Conservation (phyloP, 2,113 vertebrate genomes). For the Cryptotis parvus region DNA sequence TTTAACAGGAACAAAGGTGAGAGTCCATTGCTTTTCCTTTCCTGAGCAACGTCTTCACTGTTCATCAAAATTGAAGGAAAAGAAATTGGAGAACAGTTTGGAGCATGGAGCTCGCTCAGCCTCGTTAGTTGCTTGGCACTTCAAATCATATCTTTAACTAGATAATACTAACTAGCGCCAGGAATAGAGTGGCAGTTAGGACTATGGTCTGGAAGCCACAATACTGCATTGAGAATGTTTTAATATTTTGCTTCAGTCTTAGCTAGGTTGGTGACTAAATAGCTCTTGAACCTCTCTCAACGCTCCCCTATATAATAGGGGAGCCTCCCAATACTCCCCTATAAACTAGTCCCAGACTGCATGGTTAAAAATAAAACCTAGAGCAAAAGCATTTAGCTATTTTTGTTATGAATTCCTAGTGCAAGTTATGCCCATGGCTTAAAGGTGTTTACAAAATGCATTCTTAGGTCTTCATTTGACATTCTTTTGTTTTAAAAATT, state of each 20-base stretch:
- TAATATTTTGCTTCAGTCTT: background rate
- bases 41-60: background rate
- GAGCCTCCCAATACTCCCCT: background rate
- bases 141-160: background rate
- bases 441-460: no score
- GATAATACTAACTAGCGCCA: background rate
- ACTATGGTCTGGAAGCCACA: background rate
- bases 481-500: no score
- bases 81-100: background rate
- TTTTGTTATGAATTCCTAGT: background rate
- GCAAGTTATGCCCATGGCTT: background rate
- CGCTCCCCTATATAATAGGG: no score
- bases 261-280: background rate
- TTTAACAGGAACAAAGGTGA: background rate
- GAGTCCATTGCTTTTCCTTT: background rate
- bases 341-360: background rate
- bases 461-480: no score
- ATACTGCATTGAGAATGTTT: background rate
- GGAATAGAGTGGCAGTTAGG: background rate
- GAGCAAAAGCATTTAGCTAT: background rate
- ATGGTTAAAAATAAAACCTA: background rate
- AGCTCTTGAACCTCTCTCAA: background rate
- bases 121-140: background rate
- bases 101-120: background rate
- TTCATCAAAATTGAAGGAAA: conserved; percentile 1